Percentiles rank a stretch among this genome's conserved stretches.
phyloP scores from a whole-genome alignment of 2,888 invertebrate species.

The Fabriciana adippe region DNA sequence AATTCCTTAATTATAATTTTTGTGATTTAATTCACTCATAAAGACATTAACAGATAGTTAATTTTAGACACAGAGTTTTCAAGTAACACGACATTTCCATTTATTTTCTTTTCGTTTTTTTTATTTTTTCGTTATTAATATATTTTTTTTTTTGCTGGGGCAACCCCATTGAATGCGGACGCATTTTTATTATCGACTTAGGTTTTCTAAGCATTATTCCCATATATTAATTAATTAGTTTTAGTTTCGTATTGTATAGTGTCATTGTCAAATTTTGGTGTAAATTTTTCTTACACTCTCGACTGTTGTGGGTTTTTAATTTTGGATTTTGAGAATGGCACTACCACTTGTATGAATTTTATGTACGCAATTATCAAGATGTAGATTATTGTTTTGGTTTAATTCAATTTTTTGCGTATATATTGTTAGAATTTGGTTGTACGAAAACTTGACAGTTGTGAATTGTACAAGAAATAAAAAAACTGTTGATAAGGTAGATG shows the following conservation, averaged over 20 bases:
- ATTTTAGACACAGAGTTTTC: slow-evolving; percentile 65
- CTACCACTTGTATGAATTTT: too few species aligned
- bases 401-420: slow-evolving; percentile 32
- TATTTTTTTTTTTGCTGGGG: slow-evolving; percentile 44
- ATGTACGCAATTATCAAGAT: slow-evolving; percentile 18
- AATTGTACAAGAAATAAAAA: slow-evolving; percentile 78
- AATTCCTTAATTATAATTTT: slow-evolving; percentile 73
- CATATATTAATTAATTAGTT: slow-evolving; percentile 65
- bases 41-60: slow-evolving; percentile 81
- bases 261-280: slow-evolving; percentile 62
- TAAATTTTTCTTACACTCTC: slow-evolving; percentile 11
- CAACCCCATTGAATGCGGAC: slow-evolving; percentile 57
- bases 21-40: slow-evolving; percentile 79
- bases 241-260: slow-evolving; percentile 47
- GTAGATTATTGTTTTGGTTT: slow-evolving; percentile 25
- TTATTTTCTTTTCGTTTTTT: slow-evolving; percentile 49
- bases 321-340: slow-evolving; percentile 55
- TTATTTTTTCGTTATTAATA: slow-evolving; percentile 46
- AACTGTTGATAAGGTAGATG: slow-evolving; percentile 66
- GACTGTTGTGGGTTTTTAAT: background rate
- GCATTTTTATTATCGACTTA: slow-evolving; percentile 69
- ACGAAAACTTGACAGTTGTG: slow-evolving; percentile 70
- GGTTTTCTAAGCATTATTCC: slow-evolving; percentile 77
- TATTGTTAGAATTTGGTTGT: slow-evolving; percentile 51
- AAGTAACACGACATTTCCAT: slow-evolving; percentile 68